phyloP scores from a whole-genome alignment of 2,113 vertebrate genomes.

The Upupa epops region DNA sequence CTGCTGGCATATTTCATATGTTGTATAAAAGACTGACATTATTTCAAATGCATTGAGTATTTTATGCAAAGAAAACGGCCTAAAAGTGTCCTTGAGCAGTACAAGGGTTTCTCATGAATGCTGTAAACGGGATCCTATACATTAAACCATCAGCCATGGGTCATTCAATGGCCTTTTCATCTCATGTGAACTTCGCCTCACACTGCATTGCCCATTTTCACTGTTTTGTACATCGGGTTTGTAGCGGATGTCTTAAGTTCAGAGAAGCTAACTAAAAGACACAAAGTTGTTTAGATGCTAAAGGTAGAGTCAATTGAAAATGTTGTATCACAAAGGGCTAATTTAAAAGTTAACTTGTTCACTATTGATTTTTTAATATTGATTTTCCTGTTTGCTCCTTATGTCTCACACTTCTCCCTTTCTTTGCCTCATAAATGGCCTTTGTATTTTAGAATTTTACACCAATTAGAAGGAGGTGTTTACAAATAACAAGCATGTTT shows the following conservation, averaged over 20 bases:
- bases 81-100: conserved; percentile 53
- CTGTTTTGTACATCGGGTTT: neutral
- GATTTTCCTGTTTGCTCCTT: conserved; percentile 16
- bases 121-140: neutral
- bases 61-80: conserved; percentile 15
- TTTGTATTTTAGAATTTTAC: conserved; percentile 27
- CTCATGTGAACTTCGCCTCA: neutral
- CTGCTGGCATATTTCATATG: conserved; percentile 31
- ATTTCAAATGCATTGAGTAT: conserved; percentile 53
- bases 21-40: conserved; percentile 37
- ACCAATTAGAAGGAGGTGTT: conserved; percentile 49
- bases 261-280: conserved; percentile 5
- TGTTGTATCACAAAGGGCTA: conserved; percentile 20
- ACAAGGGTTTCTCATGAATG: neutral
- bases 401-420: conserved; percentile 19
- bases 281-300: neutral
- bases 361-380: neutral
- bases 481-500: conserved; percentile 11
- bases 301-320: conserved; percentile 20
- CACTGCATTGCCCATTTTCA: neutral
- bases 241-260: neutral
- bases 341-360: conserved; percentile 47
- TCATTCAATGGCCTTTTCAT: neutral
- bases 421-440: conserved; percentile 21
- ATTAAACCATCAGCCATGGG: neutral